Conservation (phyloP, 1,140 invertebrate genomes). For the Delia radicum region DNA sequence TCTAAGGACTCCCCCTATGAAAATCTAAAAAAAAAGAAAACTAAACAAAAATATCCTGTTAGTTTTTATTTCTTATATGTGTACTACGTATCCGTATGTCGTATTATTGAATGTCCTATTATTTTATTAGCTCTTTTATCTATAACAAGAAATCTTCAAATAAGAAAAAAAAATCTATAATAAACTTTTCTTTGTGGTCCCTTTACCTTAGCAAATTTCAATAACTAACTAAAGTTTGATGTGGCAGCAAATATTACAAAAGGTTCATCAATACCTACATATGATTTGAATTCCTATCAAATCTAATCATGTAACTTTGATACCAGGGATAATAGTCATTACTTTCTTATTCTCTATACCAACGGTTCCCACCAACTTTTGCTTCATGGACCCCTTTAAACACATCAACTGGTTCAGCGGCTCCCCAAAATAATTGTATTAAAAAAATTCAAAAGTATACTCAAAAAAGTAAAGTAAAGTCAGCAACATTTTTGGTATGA, state of each 20-base stretch:
- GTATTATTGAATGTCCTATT: background rate
- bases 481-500: no score
- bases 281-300: background rate
- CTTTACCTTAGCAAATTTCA: background rate
- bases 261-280: background rate
- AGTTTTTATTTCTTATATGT: background rate
- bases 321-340: background rate
- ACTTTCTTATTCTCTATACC: background rate
- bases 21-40: background rate
- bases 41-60: background rate
- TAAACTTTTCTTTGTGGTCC: background rate
- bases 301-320: background rate
- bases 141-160: background rate
- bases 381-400: no score
- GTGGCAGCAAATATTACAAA: constrained; percentile 1
- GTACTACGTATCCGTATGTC: background rate
- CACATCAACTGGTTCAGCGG: no score
- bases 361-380: no score
- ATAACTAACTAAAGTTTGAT: background rate
- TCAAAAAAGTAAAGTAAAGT: no score
- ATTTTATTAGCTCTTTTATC: constrained; percentile 14
- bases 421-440: no score
- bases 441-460: no score
- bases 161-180: background rate
- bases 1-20: background rate